These are phyloP conservation scores for Erebia palarica DNA, from an alignment of 2,888 invertebrate species.

Conservation along the genomic window DNA sequence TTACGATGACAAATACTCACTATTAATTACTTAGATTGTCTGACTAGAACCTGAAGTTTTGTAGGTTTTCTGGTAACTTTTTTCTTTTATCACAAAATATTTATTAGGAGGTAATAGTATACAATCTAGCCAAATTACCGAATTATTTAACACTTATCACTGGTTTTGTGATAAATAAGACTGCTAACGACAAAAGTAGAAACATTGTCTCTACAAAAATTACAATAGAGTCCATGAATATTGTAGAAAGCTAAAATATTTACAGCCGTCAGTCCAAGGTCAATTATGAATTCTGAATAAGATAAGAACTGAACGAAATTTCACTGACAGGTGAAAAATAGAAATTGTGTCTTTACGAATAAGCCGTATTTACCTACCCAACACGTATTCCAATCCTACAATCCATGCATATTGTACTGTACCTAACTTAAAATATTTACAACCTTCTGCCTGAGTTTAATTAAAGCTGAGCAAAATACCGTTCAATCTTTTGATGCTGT, in stretches of 20 bases:
- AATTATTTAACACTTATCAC: neutral
- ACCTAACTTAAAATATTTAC: too few relatives aligned
- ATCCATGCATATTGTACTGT: too few relatives aligned
- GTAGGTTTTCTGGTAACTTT: neutral
- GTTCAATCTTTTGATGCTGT: too few relatives aligned
- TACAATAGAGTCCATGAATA: too few relatives aligned
- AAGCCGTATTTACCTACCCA: too few relatives aligned
- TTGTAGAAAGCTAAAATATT: too few relatives aligned
- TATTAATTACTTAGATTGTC: neutral
- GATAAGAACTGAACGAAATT: neutral
- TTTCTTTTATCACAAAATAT: neutral
- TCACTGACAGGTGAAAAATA: neutral
- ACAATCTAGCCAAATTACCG: neutral
- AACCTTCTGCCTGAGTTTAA: too few relatives aligned
- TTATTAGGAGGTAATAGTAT: too few relatives aligned
- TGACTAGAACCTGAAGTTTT: neutral
- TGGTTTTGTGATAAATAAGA: neutral
- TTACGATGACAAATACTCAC: constrained; percentile 1
- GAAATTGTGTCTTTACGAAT: too few relatives aligned
- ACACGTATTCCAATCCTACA: too few relatives aligned
- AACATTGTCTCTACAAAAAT: neutral
- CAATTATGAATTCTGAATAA: neutral
- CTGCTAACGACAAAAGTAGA: neutral
- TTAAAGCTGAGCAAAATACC: too few relatives aligned
- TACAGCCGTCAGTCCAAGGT: too few relatives aligned